A percentile compares a stretch with the other conserved stretches of the same genome.
Evolutionary conservation across 2,113 vertebrate species (phyloP).

Genomic region (Gobiocypris rarus): DNA sequence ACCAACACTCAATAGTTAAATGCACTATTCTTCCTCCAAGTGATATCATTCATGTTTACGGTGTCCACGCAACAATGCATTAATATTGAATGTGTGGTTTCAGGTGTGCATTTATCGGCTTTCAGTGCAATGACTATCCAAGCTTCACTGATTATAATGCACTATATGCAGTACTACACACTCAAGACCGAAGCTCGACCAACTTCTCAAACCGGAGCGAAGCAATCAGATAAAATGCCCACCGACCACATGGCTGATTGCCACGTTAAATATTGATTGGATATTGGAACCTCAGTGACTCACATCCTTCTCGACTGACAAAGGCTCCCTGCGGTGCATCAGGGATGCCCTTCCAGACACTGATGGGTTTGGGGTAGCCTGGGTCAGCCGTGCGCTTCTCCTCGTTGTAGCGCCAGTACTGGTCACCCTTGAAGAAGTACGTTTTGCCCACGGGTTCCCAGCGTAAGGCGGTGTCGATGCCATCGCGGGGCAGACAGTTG

Average conservation of each 20-base stretch:
- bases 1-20: not conserved
- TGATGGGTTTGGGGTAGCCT: constrained; percentile 95
- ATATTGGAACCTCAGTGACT: constrained; percentile 65
- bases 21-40: constrained; percentile 9
- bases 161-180: not conserved
- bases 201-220: not conserved
- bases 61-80: not conserved
- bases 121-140: not conserved
- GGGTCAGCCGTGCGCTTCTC: constrained; percentile 89
- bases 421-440: constrained; percentile 97
- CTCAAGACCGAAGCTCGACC: not conserved
- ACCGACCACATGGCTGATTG: constrained; percentile 6
- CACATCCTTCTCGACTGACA: constrained; percentile 97
- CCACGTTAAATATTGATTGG: not conserved
- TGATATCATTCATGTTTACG: not conserved
- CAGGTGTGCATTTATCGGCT: not conserved
- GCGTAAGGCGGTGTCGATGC: constrained; percentile 92
- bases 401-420: constrained; percentile 98
- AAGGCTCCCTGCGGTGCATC: constrained; percentile 95
- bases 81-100: not conserved
- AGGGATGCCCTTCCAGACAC: constrained; percentile 93
- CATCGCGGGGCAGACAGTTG: constrained; percentile 89
- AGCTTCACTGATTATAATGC: not conserved
- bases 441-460: constrained; percentile 97
- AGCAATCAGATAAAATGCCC: not conserved